Base-by-base conservation (phyloP, 2,113 vertebrate genomes). In the Dipodomys spectabilis region DNA sequence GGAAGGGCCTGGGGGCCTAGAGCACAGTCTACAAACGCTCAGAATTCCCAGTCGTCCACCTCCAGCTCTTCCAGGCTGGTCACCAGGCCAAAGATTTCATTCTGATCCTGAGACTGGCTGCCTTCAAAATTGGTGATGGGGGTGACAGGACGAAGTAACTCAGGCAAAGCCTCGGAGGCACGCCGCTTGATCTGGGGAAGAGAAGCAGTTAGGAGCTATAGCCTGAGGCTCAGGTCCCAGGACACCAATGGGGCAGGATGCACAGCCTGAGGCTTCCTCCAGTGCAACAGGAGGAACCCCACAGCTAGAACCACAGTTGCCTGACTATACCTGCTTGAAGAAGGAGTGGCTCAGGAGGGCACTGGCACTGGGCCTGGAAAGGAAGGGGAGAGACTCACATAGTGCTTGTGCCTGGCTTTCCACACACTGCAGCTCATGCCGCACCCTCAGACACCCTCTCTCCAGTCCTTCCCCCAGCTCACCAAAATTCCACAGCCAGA, bases 31-130 rank as follows among this genome's bases (percentile, higher is more conserved):
- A 28, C 72, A 49, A 69, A 75, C 77, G 64, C 93, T 96, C 96
- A 99, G 98, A 99, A 99, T 91, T 99, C 99, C 99, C 99, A 99
- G 97, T 99, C 99, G 22, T 99, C 99, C 96, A 99, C 98, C 49
- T 99, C 99, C 95, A 99, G 97, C 95, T 99, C 99, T 96, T 99
- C 98, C 95, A 99, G 97, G 86, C 98, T 97, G 0, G 99, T 98
- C 73, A 99, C 99, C 94, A 99, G 96, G 92, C 98, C 99, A 78
- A 99, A 99, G 96, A 99, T 97, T 27, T 98, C 98, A 20, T 98
- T 98, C 65, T 98, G 98, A 84, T 99, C 98, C 95, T 98, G 98
- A 7, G 93, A 97, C 92, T 98, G 98, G 0, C 98, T 95, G 95
- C 97, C 97, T 95, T 99, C 99, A 6, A 98, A 97, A 91, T 92